Evolutionary conservation across 2,113 vertebrate species (phyloP).

Genomic region (Bujurquina vittata): DNA sequence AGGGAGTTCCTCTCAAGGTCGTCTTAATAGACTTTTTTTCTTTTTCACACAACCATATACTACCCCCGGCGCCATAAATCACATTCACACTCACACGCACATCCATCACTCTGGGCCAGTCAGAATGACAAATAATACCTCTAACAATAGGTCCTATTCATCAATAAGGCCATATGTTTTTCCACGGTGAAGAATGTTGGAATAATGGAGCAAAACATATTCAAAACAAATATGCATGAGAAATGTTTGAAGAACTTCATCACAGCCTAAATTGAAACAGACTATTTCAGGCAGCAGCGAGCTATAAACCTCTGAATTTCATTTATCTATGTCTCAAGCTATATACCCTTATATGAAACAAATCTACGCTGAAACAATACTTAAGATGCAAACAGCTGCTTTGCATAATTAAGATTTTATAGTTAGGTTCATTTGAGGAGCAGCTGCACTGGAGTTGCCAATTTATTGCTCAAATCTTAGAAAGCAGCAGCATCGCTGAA

Average conservation of each 20-base stretch:
- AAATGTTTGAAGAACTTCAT: conserved; percentile 51
- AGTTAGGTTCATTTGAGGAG: background rate
- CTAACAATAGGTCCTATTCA: conserved; percentile 66
- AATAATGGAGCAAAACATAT: conserved; percentile 47
- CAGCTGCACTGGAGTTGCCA: background rate
- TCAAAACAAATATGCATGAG: conserved; percentile 52
- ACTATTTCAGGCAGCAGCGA: conserved; percentile 3
- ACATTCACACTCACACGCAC: conserved; percentile 30
- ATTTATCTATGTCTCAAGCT: background rate
- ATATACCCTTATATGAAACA: background rate
- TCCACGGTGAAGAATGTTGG: conserved; percentile 36
- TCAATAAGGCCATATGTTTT: conserved; percentile 61
- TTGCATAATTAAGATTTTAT: background rate
- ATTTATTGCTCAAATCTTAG: background rate
- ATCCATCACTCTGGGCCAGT: conserved; percentile 64
- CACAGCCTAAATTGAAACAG: background rate
- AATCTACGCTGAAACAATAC: background rate
- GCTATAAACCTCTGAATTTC: conserved; percentile 1
- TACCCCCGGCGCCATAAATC: conserved; percentile 60
- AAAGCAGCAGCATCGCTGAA: background rate
- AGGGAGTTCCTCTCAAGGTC: conserved; percentile 63
- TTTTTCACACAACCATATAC: conserved; percentile 38
- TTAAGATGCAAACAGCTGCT: background rate
- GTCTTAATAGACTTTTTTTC: conserved; percentile 54
- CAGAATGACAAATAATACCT: conserved; percentile 68